phyloP scores from a whole-genome alignment of 2,113 vertebrate species.

The Triplophysa rosa region DNA sequence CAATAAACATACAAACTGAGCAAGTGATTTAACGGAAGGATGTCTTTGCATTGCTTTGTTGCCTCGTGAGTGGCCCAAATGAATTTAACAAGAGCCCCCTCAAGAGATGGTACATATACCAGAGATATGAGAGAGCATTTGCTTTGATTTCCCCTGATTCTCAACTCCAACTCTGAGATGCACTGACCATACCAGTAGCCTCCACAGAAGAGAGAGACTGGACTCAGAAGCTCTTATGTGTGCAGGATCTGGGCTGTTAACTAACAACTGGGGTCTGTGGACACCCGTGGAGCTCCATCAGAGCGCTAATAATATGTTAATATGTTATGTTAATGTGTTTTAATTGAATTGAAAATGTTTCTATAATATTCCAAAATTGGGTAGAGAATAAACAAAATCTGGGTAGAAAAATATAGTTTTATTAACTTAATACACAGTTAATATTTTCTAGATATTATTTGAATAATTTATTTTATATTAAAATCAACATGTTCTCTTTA shows the following conservation, averaged over 20 bases:
- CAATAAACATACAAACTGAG: slow-evolving; percentile 64
- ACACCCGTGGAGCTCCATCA: too few relatives aligned
- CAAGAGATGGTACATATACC: slow-evolving; percentile 50
- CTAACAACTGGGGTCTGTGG: too few relatives aligned
- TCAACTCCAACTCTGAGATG: slow-evolving; percentile 45
- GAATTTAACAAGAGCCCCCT: slow-evolving; percentile 55
- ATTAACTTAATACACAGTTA: too few relatives aligned
- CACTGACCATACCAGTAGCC: slow-evolving; percentile 21
- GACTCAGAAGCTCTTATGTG: not conserved
- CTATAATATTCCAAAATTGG: too few relatives aligned
- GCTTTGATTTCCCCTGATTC: slow-evolving; percentile 64
- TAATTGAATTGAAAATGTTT: too few relatives aligned
- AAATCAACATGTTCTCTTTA: too few relatives aligned
- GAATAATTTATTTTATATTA: too few relatives aligned
- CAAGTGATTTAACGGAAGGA: slow-evolving; percentile 61
- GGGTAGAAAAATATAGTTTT: too few relatives aligned
- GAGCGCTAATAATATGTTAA: too few relatives aligned
- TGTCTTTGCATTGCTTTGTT: slow-evolving; percentile 48
- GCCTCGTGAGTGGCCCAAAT: slow-evolving; percentile 54
- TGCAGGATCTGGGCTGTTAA: not conserved
- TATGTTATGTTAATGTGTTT: too few relatives aligned
- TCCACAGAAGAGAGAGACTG: not conserved
- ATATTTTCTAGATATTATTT: too few relatives aligned
- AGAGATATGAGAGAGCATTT: slow-evolving; percentile 55
- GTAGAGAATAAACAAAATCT: too few relatives aligned